Evolutionary conservation across 2,797 vertebrate genomes (phyloP), one percentile per base, ranked within the genome.

Genomic region (Busarellus nigricollis): DNA sequence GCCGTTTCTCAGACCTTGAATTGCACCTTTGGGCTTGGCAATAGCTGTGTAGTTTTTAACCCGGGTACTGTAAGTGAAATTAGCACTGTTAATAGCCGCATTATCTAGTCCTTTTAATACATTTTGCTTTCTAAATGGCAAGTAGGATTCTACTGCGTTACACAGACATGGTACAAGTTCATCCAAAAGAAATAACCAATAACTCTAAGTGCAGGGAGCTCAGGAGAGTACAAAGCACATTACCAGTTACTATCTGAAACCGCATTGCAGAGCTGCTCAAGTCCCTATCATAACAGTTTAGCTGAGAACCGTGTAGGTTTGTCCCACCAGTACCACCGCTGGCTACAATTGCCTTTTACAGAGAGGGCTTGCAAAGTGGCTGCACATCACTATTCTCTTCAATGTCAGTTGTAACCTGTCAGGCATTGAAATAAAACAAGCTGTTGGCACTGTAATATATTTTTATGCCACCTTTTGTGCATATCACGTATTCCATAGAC

Each of bases 381-480:
- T 95, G 93, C 92, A 98, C 91, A 5, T 98, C 96, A 33, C 97
- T 97, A 65, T 97, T 94, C 49, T 96, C 98, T 67, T 95, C 91
- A 15, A 47, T 87, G 95, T 97, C 92, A 88, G 84, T 54, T 37
- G 65, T 97, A 94, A 98, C 96, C 97, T 98, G 95, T 89, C 84
- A 96, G 69, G 29, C 13, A 21, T 1, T 49, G 66, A 94, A 95
- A 76, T 88, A 89, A 88, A 95, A 59, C 76, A 84, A 87, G 74
- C 55, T 79, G 57, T 80, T 87, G 71, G 54, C 47, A 57, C 72
- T 37, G 49, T 40, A 85, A 24, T n/a, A 9, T 29, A 19, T 69
- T 79, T 90, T 96, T 92, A 87, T 87, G 70, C 38, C 67, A 88
- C 85, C 66, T 94, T 88, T 84, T 70, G 90, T 82, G 87, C 40